These are phyloP conservation scores for Margarornis squamiger DNA, from an alignment of 2,797 vertebrate genomes.

Conservation along the genomic window DNA sequence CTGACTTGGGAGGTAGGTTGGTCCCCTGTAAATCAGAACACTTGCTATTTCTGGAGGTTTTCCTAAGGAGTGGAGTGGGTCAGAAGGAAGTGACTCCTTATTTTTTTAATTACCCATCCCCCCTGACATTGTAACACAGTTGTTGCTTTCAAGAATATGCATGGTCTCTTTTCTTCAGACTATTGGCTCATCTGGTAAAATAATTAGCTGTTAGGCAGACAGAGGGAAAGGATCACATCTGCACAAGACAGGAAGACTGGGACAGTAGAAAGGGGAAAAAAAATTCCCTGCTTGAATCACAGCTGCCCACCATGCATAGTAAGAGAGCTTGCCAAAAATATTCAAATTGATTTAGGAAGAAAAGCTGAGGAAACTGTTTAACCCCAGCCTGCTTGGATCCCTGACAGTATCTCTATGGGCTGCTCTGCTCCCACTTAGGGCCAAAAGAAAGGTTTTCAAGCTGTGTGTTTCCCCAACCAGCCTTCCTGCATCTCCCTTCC, in stretches of 20 bases:
- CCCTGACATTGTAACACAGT: conserved; percentile 1
- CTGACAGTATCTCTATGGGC: conserved; percentile 31
- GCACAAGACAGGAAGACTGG: conserved; percentile 69
- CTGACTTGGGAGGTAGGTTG: not conserved
- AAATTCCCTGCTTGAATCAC: conserved; percentile 54
- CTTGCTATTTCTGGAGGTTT: conserved; percentile 10
- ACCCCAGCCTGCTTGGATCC: conserved; percentile 60
- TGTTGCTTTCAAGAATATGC: conserved; percentile 67
- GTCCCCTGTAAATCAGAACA: not conserved
- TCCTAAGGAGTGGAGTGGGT: not conserved
- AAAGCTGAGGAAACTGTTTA: conserved; percentile 66
- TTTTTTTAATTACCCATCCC: not conserved
- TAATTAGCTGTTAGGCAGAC: conserved; percentile 72
- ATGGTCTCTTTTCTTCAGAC: conserved; percentile 64
- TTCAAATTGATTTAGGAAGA: conserved; percentile 68
- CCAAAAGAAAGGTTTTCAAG: not conserved
- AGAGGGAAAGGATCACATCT: conserved; percentile 67
- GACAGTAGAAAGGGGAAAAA: conserved; percentile 28
- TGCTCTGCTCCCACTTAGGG: conserved; percentile 32
- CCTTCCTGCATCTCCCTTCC: not conserved
- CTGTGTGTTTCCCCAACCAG: not conserved
- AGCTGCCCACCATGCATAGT: conserved; percentile 69
- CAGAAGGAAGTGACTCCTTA: conserved; percentile 17
- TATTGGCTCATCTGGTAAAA: conserved; percentile 70
- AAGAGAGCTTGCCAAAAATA: conserved; percentile 62